Base-by-base conservation (phyloP, 2,888 invertebrate species). In the Eristalinus sepulchralis region DNA sequence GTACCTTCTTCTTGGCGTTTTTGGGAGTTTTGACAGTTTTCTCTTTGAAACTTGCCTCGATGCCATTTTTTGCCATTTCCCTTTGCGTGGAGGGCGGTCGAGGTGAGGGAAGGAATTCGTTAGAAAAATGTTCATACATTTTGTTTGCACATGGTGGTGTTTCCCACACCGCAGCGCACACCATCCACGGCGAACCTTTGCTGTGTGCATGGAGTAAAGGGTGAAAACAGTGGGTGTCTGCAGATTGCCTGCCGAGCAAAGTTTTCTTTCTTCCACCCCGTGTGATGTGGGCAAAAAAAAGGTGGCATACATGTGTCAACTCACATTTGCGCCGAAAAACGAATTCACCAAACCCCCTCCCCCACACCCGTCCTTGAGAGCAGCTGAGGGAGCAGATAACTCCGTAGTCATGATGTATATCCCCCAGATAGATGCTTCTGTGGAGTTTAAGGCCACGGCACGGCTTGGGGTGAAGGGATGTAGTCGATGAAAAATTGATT, bases 401-500 rank as follows among this genome's bases (percentile, higher is more conserved):
- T 75, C 57, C 39, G 34, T 78, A 75, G 83, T 86, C 86, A 78
- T 75, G 81, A 77, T 70, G 82, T 77, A 39, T 70, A 60, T 78
- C 68, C 78, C 71, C 39, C 31, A 68, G 62, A 81, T 34, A 64
- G 62, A 72, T 47, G 60, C 47, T 17, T 47, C 17, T n/a, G 47
- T 47, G 47, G 47, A 47, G 47, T 47, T 47, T 17, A 17, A 6
- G 47, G 17, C 47, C 11, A 2, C 27, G 22, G 47, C 11, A 2
- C n/a, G 22, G 47, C 36, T 59, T n/a, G 47, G 10, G n/a, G 33
- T 55, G 47, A 59, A 11, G 78, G 79, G 63, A 67, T 80, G 84
- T 33, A 75, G 86, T 75, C 78, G 79, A 86, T 83, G 86, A 86
- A 79, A 83, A 86, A 86, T 86, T 86, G 86, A 86, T 86, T 86